Percentiles rank a stretch among this genome's conserved stretches.
Conservation (phyloP, 2,113 vertebrate genomes). For the Oreochromis tanganicae region DNA sequence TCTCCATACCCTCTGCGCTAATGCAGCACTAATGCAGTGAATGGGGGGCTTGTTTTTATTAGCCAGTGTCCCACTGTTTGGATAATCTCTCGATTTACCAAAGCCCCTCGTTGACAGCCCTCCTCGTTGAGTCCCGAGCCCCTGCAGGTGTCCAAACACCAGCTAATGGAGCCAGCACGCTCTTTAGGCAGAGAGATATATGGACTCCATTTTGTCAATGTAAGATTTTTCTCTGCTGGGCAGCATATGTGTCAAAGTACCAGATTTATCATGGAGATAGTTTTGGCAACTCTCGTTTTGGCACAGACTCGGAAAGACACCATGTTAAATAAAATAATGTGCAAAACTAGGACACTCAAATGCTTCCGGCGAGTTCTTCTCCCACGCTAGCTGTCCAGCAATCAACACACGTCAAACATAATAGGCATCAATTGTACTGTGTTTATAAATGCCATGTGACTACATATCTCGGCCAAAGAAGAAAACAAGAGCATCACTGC, state of each 20-base stretch:
- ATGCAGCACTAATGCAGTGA: conserved; percentile 72
- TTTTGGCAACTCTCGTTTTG: background rate
- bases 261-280: background rate
- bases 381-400: conserved; percentile 24
- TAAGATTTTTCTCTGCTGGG: conserved; percentile 1
- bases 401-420: conserved; percentile 60
- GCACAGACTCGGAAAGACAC: background rate
- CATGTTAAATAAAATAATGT: conserved; percentile 6
- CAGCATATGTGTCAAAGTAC: background rate
- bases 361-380: conserved; percentile 20
- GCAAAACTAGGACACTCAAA: conserved; percentile 7
- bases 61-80: conserved; percentile 72
- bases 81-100: conserved; percentile 73
- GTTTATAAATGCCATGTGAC: conserved; percentile 31
- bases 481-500: background rate
- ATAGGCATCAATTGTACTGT: conserved; percentile 30
- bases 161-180: conserved; percentile 67
- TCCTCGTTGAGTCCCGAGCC: conserved; percentile 46
- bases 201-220: conserved; percentile 16
- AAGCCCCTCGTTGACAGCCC: conserved; percentile 68
- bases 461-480: background rate
- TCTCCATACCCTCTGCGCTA: conserved; percentile 44
- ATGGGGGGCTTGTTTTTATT: conserved; percentile 72
- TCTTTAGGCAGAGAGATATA: conserved; percentile 12
- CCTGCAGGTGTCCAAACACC: conserved; percentile 77